phyloP scores from a whole-genome alignment of 1,140 invertebrate species.

The Drosophila subobscura region DNA sequence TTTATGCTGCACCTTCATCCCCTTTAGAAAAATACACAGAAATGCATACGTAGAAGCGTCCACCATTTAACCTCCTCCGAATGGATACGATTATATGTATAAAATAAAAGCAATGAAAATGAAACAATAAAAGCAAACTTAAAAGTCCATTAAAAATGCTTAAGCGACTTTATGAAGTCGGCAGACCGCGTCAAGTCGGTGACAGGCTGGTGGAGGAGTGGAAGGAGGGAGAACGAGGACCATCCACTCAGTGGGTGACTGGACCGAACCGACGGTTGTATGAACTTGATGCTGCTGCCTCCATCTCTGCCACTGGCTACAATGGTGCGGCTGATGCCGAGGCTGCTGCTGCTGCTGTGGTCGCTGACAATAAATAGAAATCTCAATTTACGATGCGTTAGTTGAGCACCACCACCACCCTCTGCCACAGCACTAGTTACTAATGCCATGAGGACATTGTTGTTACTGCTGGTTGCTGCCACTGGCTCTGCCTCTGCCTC shows the following conservation, averaged over 20 bases:
- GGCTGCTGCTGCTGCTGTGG: constrained; percentile 18
- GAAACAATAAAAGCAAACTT: constrained; percentile 76
- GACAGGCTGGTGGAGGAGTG: constrained; percentile 27
- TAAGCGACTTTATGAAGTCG: constrained; percentile 71
- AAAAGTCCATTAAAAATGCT: constrained; percentile 81
- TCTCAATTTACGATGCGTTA: constrained; percentile 80
- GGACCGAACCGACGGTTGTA: constrained; percentile 39
- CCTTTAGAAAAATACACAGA: no score
- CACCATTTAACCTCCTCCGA: no score
- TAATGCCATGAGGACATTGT: constrained; percentile 37
- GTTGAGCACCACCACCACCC: constrained; percentile 19
- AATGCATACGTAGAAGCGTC: no score
- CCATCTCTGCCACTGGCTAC: not conserved
- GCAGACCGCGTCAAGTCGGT: constrained; percentile 63
- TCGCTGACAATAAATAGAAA: constrained; percentile 78
- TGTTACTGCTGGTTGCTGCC: constrained; percentile 3
- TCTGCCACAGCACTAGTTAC: constrained; percentile 22
- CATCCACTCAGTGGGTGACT: constrained; percentile 20
- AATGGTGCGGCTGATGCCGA: constrained; percentile 12
- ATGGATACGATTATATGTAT: constrained; percentile 16
- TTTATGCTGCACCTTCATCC: no score
- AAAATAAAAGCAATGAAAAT: constrained; percentile 35
- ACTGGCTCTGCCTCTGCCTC: no score
- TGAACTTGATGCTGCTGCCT: constrained; percentile 26
- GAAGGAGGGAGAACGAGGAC: constrained; percentile 8